phyloP scores from a whole-genome alignment of 2,113 vertebrate species.

The Paraplagusia blochii region DNA sequence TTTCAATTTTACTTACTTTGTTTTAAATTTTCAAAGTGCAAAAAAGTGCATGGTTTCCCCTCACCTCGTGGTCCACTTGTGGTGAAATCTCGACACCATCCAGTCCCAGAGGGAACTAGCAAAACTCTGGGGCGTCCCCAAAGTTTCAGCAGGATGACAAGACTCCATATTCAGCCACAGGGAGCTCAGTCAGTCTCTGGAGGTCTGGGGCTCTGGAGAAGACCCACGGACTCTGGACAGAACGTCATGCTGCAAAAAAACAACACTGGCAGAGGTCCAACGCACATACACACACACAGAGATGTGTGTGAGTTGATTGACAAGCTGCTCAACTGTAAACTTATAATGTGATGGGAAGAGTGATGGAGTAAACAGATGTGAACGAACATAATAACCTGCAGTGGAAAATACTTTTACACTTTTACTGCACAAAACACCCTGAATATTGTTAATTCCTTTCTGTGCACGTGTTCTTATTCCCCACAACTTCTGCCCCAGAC shows the following conservation, averaged over 20 bases:
- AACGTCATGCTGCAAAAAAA: not conserved
- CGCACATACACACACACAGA: slow-evolving; percentile 4
- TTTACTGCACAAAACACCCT: too few relatives aligned
- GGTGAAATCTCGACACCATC: slow-evolving; percentile 28
- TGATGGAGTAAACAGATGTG: slow-evolving; percentile 51
- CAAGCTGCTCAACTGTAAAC: slow-evolving; percentile 54
- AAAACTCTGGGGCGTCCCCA: slow-evolving; percentile 25
- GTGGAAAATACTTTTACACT: not conserved
- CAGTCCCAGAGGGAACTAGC: slow-evolving; percentile 53
- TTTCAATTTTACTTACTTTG: too few relatives aligned
- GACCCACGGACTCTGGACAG: slow-evolving; percentile 5
- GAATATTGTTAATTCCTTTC: not conserved
- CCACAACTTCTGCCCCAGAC: slow-evolving; percentile 37
- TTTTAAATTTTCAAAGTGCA: too few relatives aligned
- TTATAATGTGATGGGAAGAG: slow-evolving; percentile 58
- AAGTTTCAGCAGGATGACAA: slow-evolving; percentile 29
- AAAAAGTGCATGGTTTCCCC: not conserved
- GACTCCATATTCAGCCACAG: slow-evolving; percentile 53
- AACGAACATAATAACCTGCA: slow-evolving; percentile 46
- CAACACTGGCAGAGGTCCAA: slow-evolving; percentile 2
- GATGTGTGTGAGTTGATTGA: slow-evolving; percentile 48
- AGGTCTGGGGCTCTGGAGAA: slow-evolving; percentile 12
- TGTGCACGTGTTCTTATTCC: too few relatives aligned
- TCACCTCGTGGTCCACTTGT: slow-evolving; percentile 54
- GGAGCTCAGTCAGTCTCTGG: too few relatives aligned